These are phyloP conservation scores for Ormyrus rosae DNA, from an alignment of 2,888 invertebrate species.

Conservation along the genomic window DNA sequence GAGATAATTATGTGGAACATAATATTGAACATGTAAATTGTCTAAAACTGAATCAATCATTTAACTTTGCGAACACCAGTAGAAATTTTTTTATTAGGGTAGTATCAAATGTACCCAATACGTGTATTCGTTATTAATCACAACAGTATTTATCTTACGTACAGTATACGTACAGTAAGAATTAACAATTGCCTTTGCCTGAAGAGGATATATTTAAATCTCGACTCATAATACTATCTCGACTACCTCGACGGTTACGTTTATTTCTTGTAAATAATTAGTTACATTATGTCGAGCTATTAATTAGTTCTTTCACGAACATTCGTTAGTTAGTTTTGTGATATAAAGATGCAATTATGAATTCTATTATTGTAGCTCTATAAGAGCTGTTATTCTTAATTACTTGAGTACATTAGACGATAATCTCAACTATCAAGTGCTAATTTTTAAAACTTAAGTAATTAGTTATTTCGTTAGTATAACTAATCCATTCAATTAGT, in stretches of 20 bases:
- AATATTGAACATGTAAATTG: too few species aligned
- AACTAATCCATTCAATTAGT: constrained; percentile 53
- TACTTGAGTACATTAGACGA: constrained; percentile 46
- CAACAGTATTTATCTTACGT: not conserved
- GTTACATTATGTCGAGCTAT: constrained; percentile 55
- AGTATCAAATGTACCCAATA: not conserved
- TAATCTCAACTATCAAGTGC: constrained; percentile 45
- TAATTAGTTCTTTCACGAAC: constrained; percentile 50
- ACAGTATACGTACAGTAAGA: constrained; percentile 13
- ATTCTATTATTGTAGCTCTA: constrained; percentile 53
- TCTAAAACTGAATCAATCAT: too few species aligned
- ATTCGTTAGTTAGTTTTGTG: constrained; percentile 58
- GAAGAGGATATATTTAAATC: constrained; percentile 3
- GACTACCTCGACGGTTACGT: constrained; percentile 56
- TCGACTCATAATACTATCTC: constrained; percentile 30
- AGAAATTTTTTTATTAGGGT: too few species aligned
- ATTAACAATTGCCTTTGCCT: constrained; percentile 13
- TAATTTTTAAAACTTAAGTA: constrained; percentile 52
- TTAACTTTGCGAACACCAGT: too few species aligned
- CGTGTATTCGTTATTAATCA: not conserved
- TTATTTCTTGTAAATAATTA: constrained; percentile 58
- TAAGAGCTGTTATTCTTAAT: constrained; percentile 46
- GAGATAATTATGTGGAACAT: too few species aligned
- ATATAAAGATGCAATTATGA: constrained; percentile 57
- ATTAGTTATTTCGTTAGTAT: constrained; percentile 55